Evolutionary conservation across 2,888 invertebrate species (phyloP), one percentile per base, ranked within the genome.

Genomic region (Lasiommata megera): DNA sequence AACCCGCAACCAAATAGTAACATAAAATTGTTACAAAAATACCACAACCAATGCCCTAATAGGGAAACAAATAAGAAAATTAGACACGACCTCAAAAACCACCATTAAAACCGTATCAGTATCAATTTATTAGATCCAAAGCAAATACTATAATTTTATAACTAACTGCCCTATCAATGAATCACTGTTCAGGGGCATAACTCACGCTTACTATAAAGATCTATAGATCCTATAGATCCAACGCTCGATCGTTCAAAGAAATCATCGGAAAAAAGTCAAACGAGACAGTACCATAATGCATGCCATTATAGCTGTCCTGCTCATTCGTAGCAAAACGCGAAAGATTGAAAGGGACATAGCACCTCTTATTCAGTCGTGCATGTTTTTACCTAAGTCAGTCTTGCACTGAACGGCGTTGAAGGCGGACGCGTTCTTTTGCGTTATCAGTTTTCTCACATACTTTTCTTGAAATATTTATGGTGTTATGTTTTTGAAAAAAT

Each of bases 211-310:
- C 76, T 79, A 77, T 82, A 83, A 77, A 70, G 80, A 80, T 82
- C 84, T 86, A 84, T 84, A 82, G 77, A 83, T 83, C 80, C 75
- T 82, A 82, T 80, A 82, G 80, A 84, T 81, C 80, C 70, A 66
- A 60, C 66, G 69, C 62, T 71, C 69, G 78, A 80, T 79, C 80
- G 76, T 85, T 88, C 87, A 86, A 83, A 85, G 87, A 84, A 87
- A 84, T 87, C 80, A 82, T 79, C 66, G 77, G 82, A 85, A 88
- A 88, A 86, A 84, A 77, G 73, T 74, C 73, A 69, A 79, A 71
- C 71, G 74, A 72, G 74, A 77, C 75, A 69, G 73, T 67, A 76
- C 82, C 81, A 83, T 83, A 84, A 86, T 83, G 89, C 88, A 88
- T 88, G 81, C 88, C 88, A 83, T 80, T 87, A 73, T 81, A 70